These are phyloP conservation scores for Eulemur albifrons DNA, from an alignment of 2,797 vertebrate species.

Conservation along the genomic window DNA sequence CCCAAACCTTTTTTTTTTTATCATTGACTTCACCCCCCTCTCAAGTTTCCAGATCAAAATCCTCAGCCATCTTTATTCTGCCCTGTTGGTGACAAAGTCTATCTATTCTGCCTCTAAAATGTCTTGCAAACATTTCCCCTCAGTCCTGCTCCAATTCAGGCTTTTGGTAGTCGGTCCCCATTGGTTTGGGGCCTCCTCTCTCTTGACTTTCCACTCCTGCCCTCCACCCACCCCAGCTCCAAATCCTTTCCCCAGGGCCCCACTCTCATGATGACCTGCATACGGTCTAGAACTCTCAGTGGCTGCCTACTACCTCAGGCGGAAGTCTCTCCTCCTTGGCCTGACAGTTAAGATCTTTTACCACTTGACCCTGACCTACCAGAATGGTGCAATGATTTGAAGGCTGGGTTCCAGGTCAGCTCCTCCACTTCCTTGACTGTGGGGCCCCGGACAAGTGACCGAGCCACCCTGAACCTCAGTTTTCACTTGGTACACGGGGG, in stretches of 20 bases:
- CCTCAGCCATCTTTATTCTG: not conserved
- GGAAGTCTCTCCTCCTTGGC: not conserved
- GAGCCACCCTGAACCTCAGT: not conserved
- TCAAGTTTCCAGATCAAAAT: not conserved
- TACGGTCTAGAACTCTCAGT: not conserved
- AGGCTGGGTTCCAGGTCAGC: not conserved
- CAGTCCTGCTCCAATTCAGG: not conserved
- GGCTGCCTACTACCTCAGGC: not conserved
- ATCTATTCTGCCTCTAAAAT: not conserved
- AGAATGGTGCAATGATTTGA: not conserved
- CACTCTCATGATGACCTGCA: not conserved
- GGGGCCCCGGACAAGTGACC: not conserved
- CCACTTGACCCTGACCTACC: not conserved
- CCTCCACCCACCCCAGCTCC: not conserved
- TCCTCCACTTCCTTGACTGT: not conserved
- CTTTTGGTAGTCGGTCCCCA: not conserved
- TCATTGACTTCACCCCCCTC: not conserved
- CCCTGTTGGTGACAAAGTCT: not conserved
- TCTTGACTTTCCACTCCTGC: not conserved
- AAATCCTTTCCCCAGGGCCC: not conserved
- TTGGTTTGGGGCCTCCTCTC: not conserved
- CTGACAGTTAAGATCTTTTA: not conserved
- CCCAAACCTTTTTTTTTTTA: not conserved
- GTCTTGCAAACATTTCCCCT: not conserved
- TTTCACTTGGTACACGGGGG: not conserved